Conservation (phyloP, 92 coral and sea anemone species). For the Ricordea florida region DNA sequence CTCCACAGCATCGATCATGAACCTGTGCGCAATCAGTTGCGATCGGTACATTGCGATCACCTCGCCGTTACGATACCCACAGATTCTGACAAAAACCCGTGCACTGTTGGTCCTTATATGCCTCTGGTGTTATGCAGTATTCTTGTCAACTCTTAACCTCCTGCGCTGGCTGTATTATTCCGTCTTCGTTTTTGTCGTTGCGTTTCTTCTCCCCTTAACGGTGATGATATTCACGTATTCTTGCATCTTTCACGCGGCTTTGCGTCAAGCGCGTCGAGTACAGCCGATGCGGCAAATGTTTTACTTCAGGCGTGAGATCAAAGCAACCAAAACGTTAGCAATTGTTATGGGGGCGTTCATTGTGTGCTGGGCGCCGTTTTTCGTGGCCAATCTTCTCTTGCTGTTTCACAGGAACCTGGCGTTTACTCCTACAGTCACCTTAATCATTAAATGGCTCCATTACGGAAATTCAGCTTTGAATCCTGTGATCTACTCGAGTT, state of each 20-base stretch:
- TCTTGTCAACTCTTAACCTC: slow-evolving; percentile 51
- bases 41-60: slow-evolving; percentile 75
- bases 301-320: slow-evolving; percentile 79
- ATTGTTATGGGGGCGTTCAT: slow-evolving; percentile 84
- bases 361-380: slow-evolving; percentile 86
- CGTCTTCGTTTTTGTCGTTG: slow-evolving; percentile 69
- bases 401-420: slow-evolving; percentile 12
- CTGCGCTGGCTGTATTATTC: slow-evolving; percentile 48
- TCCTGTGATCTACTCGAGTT: slow-evolving; percentile 75
- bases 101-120: slow-evolving; percentile 43
- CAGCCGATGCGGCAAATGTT: slow-evolving; percentile 77
- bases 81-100: slow-evolving; percentile 65
- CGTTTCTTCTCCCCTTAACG: slow-evolving; percentile 65
- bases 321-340: slow-evolving; percentile 85
- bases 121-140: slow-evolving; percentile 66
- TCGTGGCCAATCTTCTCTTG: slow-evolving; percentile 67
- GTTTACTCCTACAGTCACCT: slow-evolving; percentile 26
- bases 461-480: slow-evolving; percentile 83
- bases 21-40: slow-evolving; percentile 79
- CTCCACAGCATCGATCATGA: slow-evolving; percentile 92
- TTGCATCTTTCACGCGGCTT: slow-evolving; percentile 66
- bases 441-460: slow-evolving; percentile 70
- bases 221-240: slow-evolving; percentile 73
- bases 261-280: slow-evolving; percentile 71
- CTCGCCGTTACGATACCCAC: slow-evolving; percentile 66